These are phyloP conservation scores for Drosophila sordidula DNA, from an alignment of 2,888 invertebrate genomes.

Conservation along the genomic window DNA sequence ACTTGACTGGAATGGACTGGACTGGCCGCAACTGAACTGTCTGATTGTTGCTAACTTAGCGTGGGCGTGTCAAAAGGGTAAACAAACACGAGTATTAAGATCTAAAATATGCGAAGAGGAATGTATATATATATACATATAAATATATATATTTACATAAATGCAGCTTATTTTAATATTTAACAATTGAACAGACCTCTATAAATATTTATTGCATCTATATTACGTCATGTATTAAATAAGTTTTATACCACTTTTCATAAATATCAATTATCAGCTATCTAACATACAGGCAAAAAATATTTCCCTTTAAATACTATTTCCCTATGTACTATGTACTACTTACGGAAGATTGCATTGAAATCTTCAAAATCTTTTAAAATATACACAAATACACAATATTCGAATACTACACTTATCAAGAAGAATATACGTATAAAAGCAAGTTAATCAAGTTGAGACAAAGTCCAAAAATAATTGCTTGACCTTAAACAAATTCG, in stretches of 20 bases:
- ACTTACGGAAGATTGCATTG: too few species aligned
- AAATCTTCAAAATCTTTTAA: too few species aligned
- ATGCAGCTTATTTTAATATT: background rate
- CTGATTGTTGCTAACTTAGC: slow-evolving; percentile 13
- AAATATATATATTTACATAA: too few species aligned
- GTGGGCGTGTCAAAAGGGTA: slow-evolving; percentile 34
- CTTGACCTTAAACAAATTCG: background rate
- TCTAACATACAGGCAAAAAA: background rate
- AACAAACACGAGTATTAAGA: slow-evolving; percentile 6
- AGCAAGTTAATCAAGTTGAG: too few species aligned
- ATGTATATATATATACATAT: slow-evolving; percentile 1
- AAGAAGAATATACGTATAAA: too few species aligned
- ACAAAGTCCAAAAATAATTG: too few species aligned
- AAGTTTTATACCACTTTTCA: background rate
- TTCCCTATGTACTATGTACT: too few species aligned
- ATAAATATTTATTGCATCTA: background rate
- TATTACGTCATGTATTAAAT: background rate
- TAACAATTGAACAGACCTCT: background rate
- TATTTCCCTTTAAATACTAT: too few species aligned
- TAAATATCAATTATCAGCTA: too few species aligned
- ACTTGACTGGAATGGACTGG: background rate
- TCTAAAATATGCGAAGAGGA: slow-evolving; percentile 11
- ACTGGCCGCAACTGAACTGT: background rate
- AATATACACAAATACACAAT: too few species aligned
- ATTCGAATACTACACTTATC: too few species aligned